A percentile compares a stretch with the other conserved stretches of the same genome.
Conservation (phyloP, 2,888 invertebrate genomes). For the Allygus modestus region DNA sequence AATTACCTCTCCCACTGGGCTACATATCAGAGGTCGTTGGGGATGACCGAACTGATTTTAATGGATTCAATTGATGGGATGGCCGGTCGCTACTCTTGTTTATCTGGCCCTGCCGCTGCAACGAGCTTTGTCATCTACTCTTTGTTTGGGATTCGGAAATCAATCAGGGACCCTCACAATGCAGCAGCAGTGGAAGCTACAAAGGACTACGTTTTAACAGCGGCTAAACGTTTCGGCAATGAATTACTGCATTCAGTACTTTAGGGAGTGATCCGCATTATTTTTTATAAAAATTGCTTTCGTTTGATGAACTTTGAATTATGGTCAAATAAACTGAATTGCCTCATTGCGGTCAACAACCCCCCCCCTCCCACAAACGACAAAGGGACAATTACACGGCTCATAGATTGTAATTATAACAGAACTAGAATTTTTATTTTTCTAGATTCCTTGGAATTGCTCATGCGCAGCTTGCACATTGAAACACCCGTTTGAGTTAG, state of each 20-base stretch:
- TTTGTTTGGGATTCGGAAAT: conserved; percentile 4
- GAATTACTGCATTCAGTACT: neutral
- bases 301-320: too few species aligned
- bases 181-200: neutral
- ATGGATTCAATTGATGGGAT: conserved; percentile 35
- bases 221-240: neutral
- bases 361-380: too few species aligned
- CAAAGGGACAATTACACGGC: too few species aligned
- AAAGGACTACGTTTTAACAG: neutral
- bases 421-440: too few species aligned
- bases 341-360: too few species aligned
- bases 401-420: too few species aligned
- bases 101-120: neutral
- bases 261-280: too few species aligned
- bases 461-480: too few species aligned
- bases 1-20: neutral
- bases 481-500: too few species aligned
- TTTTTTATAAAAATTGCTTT: too few species aligned
- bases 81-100: neutral
- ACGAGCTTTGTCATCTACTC: conserved; percentile 1
- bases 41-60: neutral
- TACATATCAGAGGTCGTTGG: neutral
- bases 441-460: too few species aligned
- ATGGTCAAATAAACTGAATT: too few species aligned
- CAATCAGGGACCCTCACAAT: conserved; percentile 13